Base-by-base conservation (phyloP, 2,797 vertebrate species). In the Typhlichthys subterraneus region DNA sequence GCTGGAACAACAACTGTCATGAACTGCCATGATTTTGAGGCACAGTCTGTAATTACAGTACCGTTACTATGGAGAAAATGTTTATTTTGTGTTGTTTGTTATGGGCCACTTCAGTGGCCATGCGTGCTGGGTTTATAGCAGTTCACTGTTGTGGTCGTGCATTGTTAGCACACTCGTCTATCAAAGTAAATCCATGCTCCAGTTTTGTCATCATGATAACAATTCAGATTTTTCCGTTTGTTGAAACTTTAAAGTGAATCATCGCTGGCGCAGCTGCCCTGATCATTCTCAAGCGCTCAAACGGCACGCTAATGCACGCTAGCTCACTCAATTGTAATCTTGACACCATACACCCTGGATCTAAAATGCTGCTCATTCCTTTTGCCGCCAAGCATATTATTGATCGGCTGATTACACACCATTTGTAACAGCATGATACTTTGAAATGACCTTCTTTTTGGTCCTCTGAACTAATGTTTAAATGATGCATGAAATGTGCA, bases 401-500 rank as follows among this genome's bases (percentile, higher is more conserved):
- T 65, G 49, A 57, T 75, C 75, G 85, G 65, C 70, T 83, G 69
- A 85, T 84, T 75, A 54, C 70, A 72, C 77, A 61, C 61, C 66
- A 70, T 77, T 82, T 80, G 76, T 79, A 81, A 68, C 71, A 69
- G 76, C 73, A 72, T 61, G 70, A 72, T 72, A 68, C 75, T 84
- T 79, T 77, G 65, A 79, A 82, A 86, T 79, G 83, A 89, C 86
- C 82, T 87, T 84, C 82, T 82, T 81, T 68, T 46, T 69, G 68
- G 55, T 77, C 53, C 60, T 82, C 61, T 76, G 69, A 82, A 83
- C 82, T 73, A 68, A 82, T 78, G 74, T 83, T 86, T 88, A 84
- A 90, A 89, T 88, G 81, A 89, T 87, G 86, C 86, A 87, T 90
- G 83, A 88, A 87, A 88, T 84, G 70, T 86, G 82, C 80, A 86